Evolutionary conservation across 2,888 invertebrate species (phyloP), one percentile per base, ranked within the genome.

Genomic region (Capitulum mitella): DNA sequence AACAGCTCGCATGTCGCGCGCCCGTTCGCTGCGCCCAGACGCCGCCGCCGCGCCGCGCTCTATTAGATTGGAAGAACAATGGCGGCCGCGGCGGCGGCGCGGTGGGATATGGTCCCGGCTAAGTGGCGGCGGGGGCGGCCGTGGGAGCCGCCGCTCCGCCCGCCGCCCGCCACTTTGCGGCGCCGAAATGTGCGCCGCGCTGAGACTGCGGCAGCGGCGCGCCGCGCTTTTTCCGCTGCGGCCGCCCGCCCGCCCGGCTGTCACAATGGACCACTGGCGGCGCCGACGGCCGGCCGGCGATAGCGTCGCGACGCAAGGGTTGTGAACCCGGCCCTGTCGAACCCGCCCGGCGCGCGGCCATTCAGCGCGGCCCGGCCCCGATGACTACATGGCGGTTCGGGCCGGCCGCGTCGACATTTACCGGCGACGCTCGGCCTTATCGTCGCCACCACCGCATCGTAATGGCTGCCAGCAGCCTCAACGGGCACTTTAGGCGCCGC

Each of bases 31-130:
- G 64, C 64, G 34, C 19, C 2, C 19, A 6, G 34, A 16, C 64
- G 34, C 64, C 64, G 34, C 34, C 14, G 32, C n/a, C n/a, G n/a
- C n/a, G n/a, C n/a, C n/a, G n/a, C n/a, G n/a, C 14, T 12, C 34
- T 64, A 64, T 64, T 64, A 64, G 64, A 64, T 64, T 16, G 10
- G 64, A 5, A 16, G 34, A 34, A 64, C 64, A 64, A 64, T 64
- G 64, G 64, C 64, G 34, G 32, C 64, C 3, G 64, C 29, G 29
- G 58, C 19, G 14, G 64, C 34, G 19, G 34, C 34, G 34, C 58
- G 19, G 64, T 64, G 64, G 58, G 58, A 58, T 6, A 58, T 22
- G 58, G 64, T 16, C 16, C 34, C 64, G 16, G 14, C n/a, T 58
- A 58, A 58, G 58, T 58, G 58, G n/a, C 29, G 29, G 54, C 6